These are phyloP conservation scores for Pyrocoelia pectoralis DNA, from an alignment of 2,888 invertebrate species.

Conservation along the genomic window DNA sequence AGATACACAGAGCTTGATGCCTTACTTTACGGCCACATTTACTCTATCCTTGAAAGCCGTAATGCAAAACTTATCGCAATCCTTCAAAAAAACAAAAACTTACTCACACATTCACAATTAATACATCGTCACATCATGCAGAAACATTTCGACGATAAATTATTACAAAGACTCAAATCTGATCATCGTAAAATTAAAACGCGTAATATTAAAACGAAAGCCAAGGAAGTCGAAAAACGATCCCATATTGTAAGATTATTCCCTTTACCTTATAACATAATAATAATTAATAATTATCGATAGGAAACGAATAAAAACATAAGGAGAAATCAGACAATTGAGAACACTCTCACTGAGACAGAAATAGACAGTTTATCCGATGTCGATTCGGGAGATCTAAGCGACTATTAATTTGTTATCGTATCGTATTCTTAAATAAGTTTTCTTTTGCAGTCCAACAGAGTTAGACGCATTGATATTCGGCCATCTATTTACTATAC, in stretches of 20 bases:
- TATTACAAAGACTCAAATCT: too few species aligned
- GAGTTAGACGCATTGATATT: conserved; percentile 96
- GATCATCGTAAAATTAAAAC: too few species aligned
- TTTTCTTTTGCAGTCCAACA: conserved; percentile 74
- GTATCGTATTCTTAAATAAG: conserved; percentile 1
- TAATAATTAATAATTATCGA: too few species aligned
- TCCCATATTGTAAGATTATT: too few species aligned
- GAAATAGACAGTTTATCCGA: neutral
- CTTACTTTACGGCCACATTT: conserved; percentile 74
- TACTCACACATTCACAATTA: conserved; percentile 40
- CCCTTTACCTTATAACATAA: too few species aligned
- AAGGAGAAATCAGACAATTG: too few species aligned
- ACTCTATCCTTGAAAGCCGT: conserved; percentile 57
- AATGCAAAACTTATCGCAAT: conserved; percentile 23
- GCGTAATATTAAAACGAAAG: too few species aligned
- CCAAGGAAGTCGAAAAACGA: too few species aligned
- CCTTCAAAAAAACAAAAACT: conserved; percentile 37
- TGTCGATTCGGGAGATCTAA: conserved; percentile 10
- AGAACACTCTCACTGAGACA: neutral
- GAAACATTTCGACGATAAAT: too few species aligned
- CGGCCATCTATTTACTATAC: conserved; percentile 94
- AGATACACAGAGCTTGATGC: conserved; percentile 82
- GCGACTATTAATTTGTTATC: neutral
- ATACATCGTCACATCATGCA: conserved; percentile 39
- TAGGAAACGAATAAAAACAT: too few species aligned